These are phyloP conservation scores for Anguilla megastoma DNA, from an alignment of 2,797 vertebrate genomes.

Conservation along the genomic window DNA sequence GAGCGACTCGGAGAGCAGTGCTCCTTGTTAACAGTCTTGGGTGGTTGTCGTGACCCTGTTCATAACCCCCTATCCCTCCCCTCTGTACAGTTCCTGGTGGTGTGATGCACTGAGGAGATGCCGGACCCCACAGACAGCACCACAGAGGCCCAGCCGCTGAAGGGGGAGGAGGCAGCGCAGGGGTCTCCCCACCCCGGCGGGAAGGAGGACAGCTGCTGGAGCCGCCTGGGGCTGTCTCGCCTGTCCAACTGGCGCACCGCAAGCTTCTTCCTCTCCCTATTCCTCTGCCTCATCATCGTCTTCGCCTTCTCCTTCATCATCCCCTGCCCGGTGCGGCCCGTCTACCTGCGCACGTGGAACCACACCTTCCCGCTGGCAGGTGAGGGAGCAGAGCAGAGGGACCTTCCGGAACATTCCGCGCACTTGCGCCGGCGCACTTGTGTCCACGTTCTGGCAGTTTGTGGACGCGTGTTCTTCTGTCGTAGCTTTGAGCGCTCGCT, in stretches of 20 bases:
- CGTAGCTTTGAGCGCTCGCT: background rate
- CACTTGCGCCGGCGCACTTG: background rate
- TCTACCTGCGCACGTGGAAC: conserved; percentile 77
- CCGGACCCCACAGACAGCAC: conserved; percentile 75
- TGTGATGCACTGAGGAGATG: conserved; percentile 55
- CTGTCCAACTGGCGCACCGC: conserved; percentile 82
- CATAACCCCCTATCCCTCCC: conserved; percentile 36
- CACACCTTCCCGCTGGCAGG: conserved; percentile 69
- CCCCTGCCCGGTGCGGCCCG: conserved; percentile 85
- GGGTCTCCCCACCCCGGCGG: conserved; percentile 49
- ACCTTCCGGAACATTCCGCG: background rate
- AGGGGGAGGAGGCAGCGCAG: conserved; percentile 58
- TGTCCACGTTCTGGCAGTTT: background rate
- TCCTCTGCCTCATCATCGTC: conserved; percentile 83
- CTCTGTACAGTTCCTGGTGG: conserved; percentile 31
- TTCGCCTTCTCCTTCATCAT: conserved; percentile 94
- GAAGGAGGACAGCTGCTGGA: conserved; percentile 62
- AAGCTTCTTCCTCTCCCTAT: conserved; percentile 85
- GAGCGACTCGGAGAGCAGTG: background rate
- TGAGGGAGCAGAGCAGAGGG: conserved; percentile 52
- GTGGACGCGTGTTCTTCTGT: background rate
- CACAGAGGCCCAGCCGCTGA: conserved; percentile 84
- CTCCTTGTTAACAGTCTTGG: background rate
- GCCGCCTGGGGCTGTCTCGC: conserved; percentile 60
- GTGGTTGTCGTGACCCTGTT: background rate